Base-by-base conservation (phyloP, 2,113 vertebrate genomes). In the Eretmochelys imbricata region DNA sequence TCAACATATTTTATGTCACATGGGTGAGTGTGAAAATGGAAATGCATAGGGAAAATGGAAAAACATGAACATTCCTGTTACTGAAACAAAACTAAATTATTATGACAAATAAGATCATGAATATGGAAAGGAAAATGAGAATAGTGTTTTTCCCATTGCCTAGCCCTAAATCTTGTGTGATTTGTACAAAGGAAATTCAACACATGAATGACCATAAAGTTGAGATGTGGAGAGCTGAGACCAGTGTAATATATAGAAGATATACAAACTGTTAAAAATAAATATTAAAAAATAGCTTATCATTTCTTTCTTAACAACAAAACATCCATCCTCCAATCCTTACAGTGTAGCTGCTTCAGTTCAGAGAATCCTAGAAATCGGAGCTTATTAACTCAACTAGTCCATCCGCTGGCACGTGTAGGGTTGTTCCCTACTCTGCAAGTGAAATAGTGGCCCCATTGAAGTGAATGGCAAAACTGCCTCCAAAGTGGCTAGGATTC, bases 61-160 rank as follows among this genome's bases (percentile, higher is more conserved):
- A 92, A 97, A 38, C 82, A 90, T 65, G 76, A 89, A 93, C 79
- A 78, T 92, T 92, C 65, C 85, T 59, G 51, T 93, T 91, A 90
- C 94, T 93, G 94, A 92, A 94, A 96, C 91, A 95, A 95, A 96
- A 91, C 88, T 76, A 92, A 97, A 96, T 97, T 97, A 95, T 95
- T 92, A 91, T 95, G 84, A 94, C 82, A 97, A 97, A 97, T 97
- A 85, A 88, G 95, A 82, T 91, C 91, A 95, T 93, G 88, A 92
- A 96, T 96, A 97, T 92, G 94, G 96, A 97, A 97, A 93, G 27
- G 48, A 90, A 20, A 95, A 50, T 6, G 76, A 97, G 79, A 89
- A 35, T 91, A 80, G 25, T 85, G 91, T 96, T 94, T 82, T 92
- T 83, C 69, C 95, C 80, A 81, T 48, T 89, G 89, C 80, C 89